Conservation (phyloP, 2,113 vertebrate species). For the Psephotus haematonotus region DNA sequence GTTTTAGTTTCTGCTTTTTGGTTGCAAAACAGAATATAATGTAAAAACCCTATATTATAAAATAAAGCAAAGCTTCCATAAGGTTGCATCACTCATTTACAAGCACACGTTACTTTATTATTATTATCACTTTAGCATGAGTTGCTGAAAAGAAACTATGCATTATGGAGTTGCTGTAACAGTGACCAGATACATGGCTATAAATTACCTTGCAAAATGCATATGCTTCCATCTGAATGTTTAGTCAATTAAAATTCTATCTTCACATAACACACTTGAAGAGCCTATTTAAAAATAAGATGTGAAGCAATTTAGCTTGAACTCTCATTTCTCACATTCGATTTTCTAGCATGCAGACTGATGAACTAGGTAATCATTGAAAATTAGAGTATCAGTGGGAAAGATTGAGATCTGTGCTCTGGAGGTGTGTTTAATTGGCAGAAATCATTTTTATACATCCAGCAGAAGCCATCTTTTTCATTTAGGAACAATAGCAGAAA, state of each 20-base stretch:
- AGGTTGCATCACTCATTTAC: not conserved
- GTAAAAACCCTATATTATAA: not conserved
- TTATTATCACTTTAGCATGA: not conserved
- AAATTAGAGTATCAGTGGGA: not conserved
- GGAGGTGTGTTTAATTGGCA: not conserved
- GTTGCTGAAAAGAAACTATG: not conserved
- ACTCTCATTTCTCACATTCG: not conserved
- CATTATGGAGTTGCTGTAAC: not conserved
- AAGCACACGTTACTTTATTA: not conserved
- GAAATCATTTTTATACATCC: not conserved
- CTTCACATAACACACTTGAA: not conserved
- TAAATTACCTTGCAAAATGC: not conserved
- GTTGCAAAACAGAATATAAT: not conserved
- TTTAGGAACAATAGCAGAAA: not conserved
- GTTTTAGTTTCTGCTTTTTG: not conserved
- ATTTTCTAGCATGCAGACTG: not conserved
- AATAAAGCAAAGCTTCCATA: not conserved
- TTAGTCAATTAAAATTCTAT: not conserved
- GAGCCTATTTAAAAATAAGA: constrained; percentile 13
- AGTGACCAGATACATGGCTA: not conserved
- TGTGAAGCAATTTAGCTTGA: not conserved
- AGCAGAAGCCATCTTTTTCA: not conserved
- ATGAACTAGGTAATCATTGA: not conserved
- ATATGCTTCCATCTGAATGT: not conserved
- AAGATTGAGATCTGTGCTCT: not conserved